Percentiles rank a stretch among this genome's conserved stretches.
Evolutionary conservation across 2,797 vertebrate species (phyloP).

Genomic region (Synanceia verrucosa): DNA sequence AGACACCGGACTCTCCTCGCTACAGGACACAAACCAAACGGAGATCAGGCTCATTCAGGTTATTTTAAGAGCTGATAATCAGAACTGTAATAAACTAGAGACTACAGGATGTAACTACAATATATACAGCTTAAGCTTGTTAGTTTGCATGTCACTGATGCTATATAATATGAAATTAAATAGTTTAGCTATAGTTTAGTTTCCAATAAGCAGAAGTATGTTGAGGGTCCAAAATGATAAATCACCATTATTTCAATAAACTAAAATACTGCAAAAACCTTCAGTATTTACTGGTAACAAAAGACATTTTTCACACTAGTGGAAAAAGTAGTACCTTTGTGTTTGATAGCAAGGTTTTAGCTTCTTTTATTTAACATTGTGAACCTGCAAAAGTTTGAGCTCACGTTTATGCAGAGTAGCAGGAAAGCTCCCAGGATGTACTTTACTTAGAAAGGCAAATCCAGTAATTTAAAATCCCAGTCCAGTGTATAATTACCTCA

Average conservation of each 20-base stretch:
- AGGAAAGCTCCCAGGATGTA: not conserved
- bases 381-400: not conserved
- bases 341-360: not conserved
- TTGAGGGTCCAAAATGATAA: too few species aligned
- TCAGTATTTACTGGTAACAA: not conserved
- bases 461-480: slow-evolving; percentile 48
- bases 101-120: too few species aligned
- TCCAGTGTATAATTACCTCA: slow-evolving; percentile 53
- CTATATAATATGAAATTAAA: too few species aligned
- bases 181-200: too few species aligned
- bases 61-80: too few species aligned
- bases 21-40: slow-evolving; percentile 41
- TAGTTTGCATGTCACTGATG: too few species aligned
- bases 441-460: slow-evolving; percentile 39
- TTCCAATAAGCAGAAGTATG: too few species aligned
- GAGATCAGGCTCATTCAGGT: too few species aligned
- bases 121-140: too few species aligned
- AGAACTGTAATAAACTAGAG: too few species aligned
- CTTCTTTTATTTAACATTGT: not conserved
- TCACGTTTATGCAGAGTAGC: not conserved
- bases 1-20: slow-evolving; percentile 73
- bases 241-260: too few species aligned
- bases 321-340: not conserved
- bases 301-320: not conserved
- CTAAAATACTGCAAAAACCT: too few species aligned